A percentile compares a stretch with the other conserved stretches of the same genome.
Evolutionary conservation across 92 coral and sea anemone species (phyloP).

Genomic region (Blastomussa wellsi): DNA sequence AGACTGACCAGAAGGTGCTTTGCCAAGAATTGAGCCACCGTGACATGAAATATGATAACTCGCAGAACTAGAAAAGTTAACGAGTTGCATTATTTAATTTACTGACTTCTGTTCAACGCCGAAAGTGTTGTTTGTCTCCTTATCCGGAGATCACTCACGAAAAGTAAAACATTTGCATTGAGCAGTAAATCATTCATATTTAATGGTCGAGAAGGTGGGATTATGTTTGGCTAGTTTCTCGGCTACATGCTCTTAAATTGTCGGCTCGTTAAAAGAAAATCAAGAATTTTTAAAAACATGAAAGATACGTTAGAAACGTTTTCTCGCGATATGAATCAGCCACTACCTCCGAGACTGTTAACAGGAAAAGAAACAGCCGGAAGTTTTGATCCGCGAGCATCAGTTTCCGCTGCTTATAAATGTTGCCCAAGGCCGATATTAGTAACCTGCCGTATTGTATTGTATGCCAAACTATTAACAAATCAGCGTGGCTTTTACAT

Average conservation of each 20-base stretch:
- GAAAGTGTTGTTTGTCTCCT: not conserved
- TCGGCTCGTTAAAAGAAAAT: not conserved
- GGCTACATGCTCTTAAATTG: not conserved
- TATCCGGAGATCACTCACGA: not conserved
- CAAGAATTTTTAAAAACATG: not conserved
- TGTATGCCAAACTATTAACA: not conserved
- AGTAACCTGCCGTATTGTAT: not conserved
- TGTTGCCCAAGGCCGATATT: not conserved
- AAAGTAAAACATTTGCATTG: not conserved
- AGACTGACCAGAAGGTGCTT: not conserved
- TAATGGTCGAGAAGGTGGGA: not conserved
- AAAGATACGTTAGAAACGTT: not conserved
- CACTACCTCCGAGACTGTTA: no score
- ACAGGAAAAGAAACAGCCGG: no score
- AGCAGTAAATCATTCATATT: not conserved
- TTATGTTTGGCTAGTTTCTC: not conserved
- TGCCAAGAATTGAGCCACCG: not conserved
- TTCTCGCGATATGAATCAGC: not conserved
- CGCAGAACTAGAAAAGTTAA: not conserved
- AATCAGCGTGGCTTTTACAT: not conserved
- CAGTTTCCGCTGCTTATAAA: no score
- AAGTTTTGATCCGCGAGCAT: no score
- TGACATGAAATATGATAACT: not conserved
- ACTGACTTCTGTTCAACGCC: not conserved
- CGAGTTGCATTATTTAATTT: not conserved